Conservation (phyloP, 2,888 invertebrate genomes). For the Coelinius sp. region DNA sequence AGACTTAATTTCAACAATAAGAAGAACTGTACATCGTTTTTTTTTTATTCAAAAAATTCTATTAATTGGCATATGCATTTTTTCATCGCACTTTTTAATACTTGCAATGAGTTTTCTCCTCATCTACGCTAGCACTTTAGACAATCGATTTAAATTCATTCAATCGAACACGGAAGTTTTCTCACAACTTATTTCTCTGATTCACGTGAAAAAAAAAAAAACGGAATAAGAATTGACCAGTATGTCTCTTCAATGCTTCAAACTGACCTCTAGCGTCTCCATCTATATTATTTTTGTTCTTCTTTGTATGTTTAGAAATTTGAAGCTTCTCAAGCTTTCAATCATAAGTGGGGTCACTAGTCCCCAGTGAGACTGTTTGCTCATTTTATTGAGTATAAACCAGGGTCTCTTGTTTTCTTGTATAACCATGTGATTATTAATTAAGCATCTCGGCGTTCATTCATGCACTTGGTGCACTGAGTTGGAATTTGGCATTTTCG, state of each 20-base stretch:
- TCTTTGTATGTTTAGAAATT: neutral
- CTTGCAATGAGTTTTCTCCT: slow-evolving; percentile 22
- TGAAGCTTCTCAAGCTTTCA: neutral
- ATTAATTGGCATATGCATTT: slow-evolving; percentile 55
- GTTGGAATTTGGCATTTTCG: slow-evolving; percentile 45
- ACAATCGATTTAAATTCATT: slow-evolving; percentile 32
- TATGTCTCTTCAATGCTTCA: neutral
- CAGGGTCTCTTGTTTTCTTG: neutral
- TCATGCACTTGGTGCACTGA: neutral
- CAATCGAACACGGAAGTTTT: neutral
- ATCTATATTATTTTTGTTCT: neutral
- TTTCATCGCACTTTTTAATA: slow-evolving; percentile 26
- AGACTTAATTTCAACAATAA: slow-evolving; percentile 43
- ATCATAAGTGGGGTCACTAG: neutral
- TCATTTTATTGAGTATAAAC: neutral
- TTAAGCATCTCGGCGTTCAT: slow-evolving; percentile 5
- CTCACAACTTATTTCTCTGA: neutral
- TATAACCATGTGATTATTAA: neutral
- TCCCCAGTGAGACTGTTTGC: neutral
- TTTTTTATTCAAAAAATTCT: slow-evolving; percentile 53
- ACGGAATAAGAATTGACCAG: neutral
- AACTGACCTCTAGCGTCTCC: neutral
- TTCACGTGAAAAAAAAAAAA: neutral
- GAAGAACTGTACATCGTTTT: slow-evolving; percentile 57
- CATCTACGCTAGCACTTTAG: slow-evolving; percentile 55